Percentiles rank a stretch among this genome's conserved stretches.
Conservation (phyloP, 1,140 invertebrate genomes). For the Diabrotica undecimpunctata region DNA sequence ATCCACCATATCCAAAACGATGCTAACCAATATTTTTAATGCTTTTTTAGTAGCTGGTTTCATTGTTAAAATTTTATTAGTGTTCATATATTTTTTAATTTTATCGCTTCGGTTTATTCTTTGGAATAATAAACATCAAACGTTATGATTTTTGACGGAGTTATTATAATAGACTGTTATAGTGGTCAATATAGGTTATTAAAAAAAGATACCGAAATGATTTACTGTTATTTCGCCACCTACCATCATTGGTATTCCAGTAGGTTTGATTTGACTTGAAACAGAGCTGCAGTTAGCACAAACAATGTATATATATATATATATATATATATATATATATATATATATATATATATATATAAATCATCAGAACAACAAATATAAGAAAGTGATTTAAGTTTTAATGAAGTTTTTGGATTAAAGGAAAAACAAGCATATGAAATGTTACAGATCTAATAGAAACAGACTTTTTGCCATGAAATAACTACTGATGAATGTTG, state of each 20-base stretch:
- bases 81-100: constrained; percentile 16
- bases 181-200: constrained; percentile 17
- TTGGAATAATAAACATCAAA: constrained; percentile 16
- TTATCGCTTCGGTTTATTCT: constrained; percentile 14
- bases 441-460: too few species aligned
- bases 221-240: constrained; percentile 20
- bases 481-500: too few species aligned
- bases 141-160: constrained; percentile 17
- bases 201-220: constrained; percentile 14
- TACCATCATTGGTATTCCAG: constrained; percentile 9
- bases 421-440: too few species aligned
- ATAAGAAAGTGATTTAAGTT: too few species aligned
- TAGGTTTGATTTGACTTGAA: not conserved
- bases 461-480: too few species aligned
- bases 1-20: constrained; percentile 6
- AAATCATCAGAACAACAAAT: too few species aligned
- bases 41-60: constrained; percentile 11
- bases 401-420: too few species aligned
- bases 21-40: constrained; percentile 15
- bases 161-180: constrained; percentile 16
- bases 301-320: too few species aligned
- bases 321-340: too few species aligned
- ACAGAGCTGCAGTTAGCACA: too few species aligned
- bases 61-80: constrained; percentile 19
- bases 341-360: too few species aligned